Evolutionary conservation across 1,140 invertebrate species (phyloP).

Genomic region (Drosophila burlai): DNA sequence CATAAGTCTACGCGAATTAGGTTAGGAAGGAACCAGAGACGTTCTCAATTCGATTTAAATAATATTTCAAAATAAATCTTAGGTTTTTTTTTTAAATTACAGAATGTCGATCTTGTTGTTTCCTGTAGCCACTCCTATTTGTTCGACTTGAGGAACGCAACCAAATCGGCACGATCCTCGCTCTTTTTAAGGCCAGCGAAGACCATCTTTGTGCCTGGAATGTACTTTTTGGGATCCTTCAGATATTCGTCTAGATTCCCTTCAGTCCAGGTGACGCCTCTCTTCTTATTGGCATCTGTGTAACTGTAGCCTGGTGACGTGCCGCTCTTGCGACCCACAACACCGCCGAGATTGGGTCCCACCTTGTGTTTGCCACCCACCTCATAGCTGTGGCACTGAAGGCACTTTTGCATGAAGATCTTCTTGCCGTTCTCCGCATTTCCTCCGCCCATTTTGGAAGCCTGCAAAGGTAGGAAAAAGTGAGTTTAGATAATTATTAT

Average conservation of each 20-base stretch:
- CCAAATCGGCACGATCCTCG: slow-evolving; percentile 90
- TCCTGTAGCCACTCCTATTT: slow-evolving; percentile 6
- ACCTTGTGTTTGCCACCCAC: slow-evolving; percentile 94
- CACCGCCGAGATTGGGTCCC: slow-evolving; percentile 94
- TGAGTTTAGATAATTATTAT: background rate
- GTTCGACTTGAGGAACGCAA: slow-evolving; percentile 87
- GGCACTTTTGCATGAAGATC: slow-evolving; percentile 94
- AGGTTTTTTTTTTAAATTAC: background rate
- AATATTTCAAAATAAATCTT: no score
- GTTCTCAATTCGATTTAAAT: no score
- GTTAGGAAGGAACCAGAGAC: no score
- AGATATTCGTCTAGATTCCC: slow-evolving; percentile 89
- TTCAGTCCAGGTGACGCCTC: slow-evolving; percentile 87
- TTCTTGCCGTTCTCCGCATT: slow-evolving; percentile 95
- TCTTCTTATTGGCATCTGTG: slow-evolving; percentile 94
- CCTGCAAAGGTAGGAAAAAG: slow-evolving; percentile 4
- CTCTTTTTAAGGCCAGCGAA: slow-evolving; percentile 93
- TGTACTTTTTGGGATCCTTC: slow-evolving; percentile 92
- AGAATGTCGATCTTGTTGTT: slow-evolving; percentile 39
- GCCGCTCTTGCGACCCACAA: slow-evolving; percentile 95
- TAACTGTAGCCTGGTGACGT: slow-evolving; percentile 92
- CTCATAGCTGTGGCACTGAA: slow-evolving; percentile 95
- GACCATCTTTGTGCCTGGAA: slow-evolving; percentile 94
- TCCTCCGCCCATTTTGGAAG: slow-evolving; percentile 70
- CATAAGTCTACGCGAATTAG: background rate